A percentile compares a stretch with the other conserved stretches of the same genome.
Evolutionary conservation across 1,140 invertebrate species (phyloP).

Genomic region (Drosophila aff.): DNA sequence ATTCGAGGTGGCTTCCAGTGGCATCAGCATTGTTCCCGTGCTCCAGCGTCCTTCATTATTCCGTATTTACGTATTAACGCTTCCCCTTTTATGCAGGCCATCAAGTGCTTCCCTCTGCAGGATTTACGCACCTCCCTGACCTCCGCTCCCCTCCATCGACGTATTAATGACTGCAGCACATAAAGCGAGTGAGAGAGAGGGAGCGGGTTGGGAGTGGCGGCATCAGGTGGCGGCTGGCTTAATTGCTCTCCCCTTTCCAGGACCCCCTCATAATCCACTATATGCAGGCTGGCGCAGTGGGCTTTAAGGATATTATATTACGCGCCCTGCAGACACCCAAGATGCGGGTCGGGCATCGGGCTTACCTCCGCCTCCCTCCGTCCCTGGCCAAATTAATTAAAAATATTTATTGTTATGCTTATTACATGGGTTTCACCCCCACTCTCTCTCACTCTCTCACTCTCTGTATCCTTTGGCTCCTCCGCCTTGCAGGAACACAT

Average conservation of each 20-base stretch:
- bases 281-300: conserved; percentile 29
- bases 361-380: conserved; percentile 11
- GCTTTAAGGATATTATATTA: conserved; percentile 41
- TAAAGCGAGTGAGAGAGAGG: neutral
- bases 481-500: conserved; percentile 89
- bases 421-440: conserved; percentile 34
- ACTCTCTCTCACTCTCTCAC: neutral
- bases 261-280: conserved; percentile 26
- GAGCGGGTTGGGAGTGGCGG: neutral
- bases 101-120: conserved; percentile 36
- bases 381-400: conserved; percentile 60
- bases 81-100: conserved; percentile 58
- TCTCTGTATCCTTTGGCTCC: conserved; percentile 27
- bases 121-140: conserved; percentile 20
- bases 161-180: conserved; percentile 28
- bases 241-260: conserved; percentile 41
- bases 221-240: conserved; percentile 53
- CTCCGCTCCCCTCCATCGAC: conserved; percentile 17
- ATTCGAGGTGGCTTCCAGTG: conserved; percentile 34
- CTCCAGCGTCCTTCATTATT: conserved; percentile 52
- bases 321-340: conserved; percentile 21
- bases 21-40: neutral
- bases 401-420: conserved; percentile 75
- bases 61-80: conserved; percentile 70
- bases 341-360: conserved; percentile 7